These are phyloP conservation scores for Oncorhynchus clarkii DNA, from an alignment of 2,113 vertebrate genomes.

Conservation along the genomic window DNA sequence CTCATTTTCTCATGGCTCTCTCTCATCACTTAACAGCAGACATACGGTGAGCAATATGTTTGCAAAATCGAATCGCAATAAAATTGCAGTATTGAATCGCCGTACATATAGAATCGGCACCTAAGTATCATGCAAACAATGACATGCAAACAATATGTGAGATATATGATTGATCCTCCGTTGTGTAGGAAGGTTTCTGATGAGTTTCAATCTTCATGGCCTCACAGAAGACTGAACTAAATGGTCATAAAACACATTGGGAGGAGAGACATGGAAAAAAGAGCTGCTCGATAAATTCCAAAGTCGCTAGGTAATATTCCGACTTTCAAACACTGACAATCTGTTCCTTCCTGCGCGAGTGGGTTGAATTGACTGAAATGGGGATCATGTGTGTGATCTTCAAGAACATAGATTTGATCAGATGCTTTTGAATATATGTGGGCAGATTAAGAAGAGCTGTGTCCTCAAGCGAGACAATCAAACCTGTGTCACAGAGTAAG, in stretches of 20 bases:
- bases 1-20: too few species aligned
- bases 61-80: too few species aligned
- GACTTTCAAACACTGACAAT: background rate
- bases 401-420: slow-evolving; percentile 21
- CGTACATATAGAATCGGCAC: too few species aligned
- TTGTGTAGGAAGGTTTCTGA: background rate
- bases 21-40: too few species aligned
- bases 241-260: background rate
- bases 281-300: background rate
- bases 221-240: background rate
- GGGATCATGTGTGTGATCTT: background rate
- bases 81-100: too few species aligned
- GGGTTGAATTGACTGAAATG: slow-evolving; percentile 14
- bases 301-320: background rate
- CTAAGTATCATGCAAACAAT: background rate
- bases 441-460: slow-evolving; percentile 5
- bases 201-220: background rate
- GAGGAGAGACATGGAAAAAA: background rate
- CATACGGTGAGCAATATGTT: too few species aligned
- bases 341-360: slow-evolving; percentile 5
- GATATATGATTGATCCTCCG: background rate
- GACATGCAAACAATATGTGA: background rate
- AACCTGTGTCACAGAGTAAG: background rate
- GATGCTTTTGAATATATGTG: background rate
- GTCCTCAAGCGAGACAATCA: slow-evolving; percentile 1